These are phyloP conservation scores for Propithecus perrieri DNA, from an alignment of 2,797 vertebrate genomes.

Conservation along the genomic window DNA sequence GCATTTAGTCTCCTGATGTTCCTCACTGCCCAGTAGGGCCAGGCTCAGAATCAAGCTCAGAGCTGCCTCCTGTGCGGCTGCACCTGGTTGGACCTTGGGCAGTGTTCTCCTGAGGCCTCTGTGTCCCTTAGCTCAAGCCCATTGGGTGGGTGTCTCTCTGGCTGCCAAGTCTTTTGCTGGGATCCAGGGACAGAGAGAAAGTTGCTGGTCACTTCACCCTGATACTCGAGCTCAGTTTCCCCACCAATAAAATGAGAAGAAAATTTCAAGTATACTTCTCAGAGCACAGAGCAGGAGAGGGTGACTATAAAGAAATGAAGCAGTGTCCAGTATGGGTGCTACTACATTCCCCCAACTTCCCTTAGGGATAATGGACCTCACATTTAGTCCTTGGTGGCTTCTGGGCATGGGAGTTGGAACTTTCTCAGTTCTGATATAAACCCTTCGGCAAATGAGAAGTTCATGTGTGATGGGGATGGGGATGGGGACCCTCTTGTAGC, in stretches of 20 bases:
- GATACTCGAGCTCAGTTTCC: constrained; percentile 2
- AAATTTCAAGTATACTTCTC: not conserved
- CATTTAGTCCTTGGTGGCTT: not conserved
- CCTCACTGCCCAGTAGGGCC: not conserved
- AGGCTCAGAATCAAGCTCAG: not conserved
- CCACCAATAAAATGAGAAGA: not conserved
- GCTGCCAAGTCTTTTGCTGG: not conserved
- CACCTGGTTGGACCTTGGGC: not conserved
- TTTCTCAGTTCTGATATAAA: not conserved
- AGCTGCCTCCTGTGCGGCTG: not conserved
- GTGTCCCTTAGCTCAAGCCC: not conserved
- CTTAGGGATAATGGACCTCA: not conserved
- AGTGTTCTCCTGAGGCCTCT: not conserved
- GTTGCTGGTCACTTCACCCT: not conserved
- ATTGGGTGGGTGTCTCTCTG: not conserved
- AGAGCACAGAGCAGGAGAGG: constrained; percentile 4
- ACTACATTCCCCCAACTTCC: not conserved
- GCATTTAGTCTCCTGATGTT: not conserved
- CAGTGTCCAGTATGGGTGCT: not conserved
- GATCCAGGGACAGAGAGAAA: not conserved
- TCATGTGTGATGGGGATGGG: not conserved
- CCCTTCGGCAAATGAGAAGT: not conserved
- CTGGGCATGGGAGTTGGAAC: not conserved
- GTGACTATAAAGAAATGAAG: not conserved
- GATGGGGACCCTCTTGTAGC: not conserved